Conservation (phyloP, 2,888 invertebrate species). For the Callimorpha dominula region DNA sequence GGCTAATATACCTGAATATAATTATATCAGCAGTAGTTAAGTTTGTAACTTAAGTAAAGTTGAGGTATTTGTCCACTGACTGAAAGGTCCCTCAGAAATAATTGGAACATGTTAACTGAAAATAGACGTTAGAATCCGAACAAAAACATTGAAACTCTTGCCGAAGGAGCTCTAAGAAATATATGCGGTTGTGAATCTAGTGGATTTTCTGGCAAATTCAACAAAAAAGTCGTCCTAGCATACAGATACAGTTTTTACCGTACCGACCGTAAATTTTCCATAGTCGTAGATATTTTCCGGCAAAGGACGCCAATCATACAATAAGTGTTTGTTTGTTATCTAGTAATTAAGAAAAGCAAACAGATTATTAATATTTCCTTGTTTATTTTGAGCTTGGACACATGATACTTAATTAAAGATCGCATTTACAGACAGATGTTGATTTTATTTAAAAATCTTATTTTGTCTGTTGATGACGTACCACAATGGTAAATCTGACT, state of each 20-base stretch:
- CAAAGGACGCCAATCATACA: constrained; percentile 29
- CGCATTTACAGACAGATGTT: not conserved
- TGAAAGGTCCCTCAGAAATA: too few relatives aligned
- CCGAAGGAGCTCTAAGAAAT: too few relatives aligned
- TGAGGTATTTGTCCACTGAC: too few relatives aligned
- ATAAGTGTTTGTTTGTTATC: constrained; percentile 38
- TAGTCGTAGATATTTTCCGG: constrained; percentile 36
- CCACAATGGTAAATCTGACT: too few relatives aligned
- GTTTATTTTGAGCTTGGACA: constrained; percentile 26
- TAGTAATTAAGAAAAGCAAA: constrained; percentile 30
- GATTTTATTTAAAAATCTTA: not conserved
- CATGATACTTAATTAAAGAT: constrained; percentile 20
- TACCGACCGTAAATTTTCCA: constrained; percentile 37
- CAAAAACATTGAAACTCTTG: too few relatives aligned
- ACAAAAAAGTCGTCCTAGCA: not conserved
- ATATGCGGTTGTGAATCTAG: too few relatives aligned
- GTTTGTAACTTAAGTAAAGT: too few relatives aligned
- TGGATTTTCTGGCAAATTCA: not conserved
- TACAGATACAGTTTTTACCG: not conserved
- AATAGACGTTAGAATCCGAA: too few relatives aligned
- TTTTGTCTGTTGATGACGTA: not conserved
- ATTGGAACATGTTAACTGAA: too few relatives aligned
- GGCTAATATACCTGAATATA: too few relatives aligned
- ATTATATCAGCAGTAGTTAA: too few relatives aligned
- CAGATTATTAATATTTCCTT: constrained; percentile 33